These are phyloP conservation scores for Apodemia zela DNA, from an alignment of 2,888 invertebrate genomes.

Conservation along the genomic window DNA sequence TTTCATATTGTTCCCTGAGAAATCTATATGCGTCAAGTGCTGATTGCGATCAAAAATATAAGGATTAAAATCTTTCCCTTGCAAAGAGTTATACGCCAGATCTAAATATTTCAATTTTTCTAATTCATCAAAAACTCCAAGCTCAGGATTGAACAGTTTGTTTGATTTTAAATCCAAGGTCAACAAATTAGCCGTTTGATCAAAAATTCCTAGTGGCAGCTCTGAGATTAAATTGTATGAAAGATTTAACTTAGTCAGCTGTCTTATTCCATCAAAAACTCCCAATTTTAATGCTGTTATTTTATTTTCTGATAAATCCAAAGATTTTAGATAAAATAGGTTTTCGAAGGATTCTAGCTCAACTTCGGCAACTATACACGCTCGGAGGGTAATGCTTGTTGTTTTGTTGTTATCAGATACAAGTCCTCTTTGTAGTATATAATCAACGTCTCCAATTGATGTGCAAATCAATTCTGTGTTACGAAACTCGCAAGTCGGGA, in stretches of 20 bases:
- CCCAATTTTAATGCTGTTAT: conserved; percentile 45
- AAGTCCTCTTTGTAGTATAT: conserved; percentile 40
- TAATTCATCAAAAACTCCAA: conserved; percentile 47
- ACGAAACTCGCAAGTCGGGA: neutral
- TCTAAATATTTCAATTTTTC: conserved; percentile 45
- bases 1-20: conserved; percentile 52
- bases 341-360: conserved; percentile 45
- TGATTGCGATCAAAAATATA: conserved; percentile 42
- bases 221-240: conserved; percentile 45
- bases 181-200: conserved; percentile 45
- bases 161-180: conserved; percentile 51
- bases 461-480: conserved; percentile 35
- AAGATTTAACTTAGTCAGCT: conserved; percentile 46
- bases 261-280: conserved; percentile 43
- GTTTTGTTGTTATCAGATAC: conserved; percentile 43
- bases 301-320: conserved; percentile 52
- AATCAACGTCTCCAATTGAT: conserved; percentile 34
- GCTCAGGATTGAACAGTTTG: conserved; percentile 38
- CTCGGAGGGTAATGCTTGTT: conserved; percentile 37
- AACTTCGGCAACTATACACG: conserved; percentile 42
- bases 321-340: conserved; percentile 40
- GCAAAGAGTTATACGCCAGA: conserved; percentile 46
- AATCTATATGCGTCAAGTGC: conserved; percentile 45
- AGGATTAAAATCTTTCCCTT: conserved; percentile 42
- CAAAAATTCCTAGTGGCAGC: conserved; percentile 50